These are phyloP conservation scores for Lacanobia wlatinum DNA, from an alignment of 2,888 invertebrate genomes.

Conservation along the genomic window DNA sequence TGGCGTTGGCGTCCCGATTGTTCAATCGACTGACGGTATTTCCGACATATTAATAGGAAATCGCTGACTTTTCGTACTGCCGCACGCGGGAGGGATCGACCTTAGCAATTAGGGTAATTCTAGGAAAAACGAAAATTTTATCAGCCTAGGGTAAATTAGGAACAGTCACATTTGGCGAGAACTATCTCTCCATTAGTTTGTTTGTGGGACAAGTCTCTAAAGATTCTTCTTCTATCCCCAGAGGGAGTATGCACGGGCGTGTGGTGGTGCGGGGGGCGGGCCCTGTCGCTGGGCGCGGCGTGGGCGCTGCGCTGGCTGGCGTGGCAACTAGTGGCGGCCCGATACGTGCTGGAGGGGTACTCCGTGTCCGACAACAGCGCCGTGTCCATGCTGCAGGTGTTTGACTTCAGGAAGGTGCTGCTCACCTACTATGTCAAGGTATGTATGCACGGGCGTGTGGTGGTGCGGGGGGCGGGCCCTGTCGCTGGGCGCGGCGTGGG, in stretches of 20 bases:
- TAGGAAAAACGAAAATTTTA: no score
- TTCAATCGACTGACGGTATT: no score
- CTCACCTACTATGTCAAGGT: constrained; percentile 99
- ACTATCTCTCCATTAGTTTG: no score
- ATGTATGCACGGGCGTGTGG: constrained; percentile 59
- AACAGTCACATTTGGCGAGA: no score
- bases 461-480: constrained; percentile 80
- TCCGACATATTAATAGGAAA: no score
- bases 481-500: constrained; percentile 94
- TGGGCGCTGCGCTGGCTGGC: constrained; percentile 95
- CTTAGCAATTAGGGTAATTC: no score
- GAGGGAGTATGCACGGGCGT: constrained; percentile 71
- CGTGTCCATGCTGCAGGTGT: constrained; percentile 98
- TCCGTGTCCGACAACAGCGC: constrained; percentile 99
- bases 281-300: constrained; percentile 94
- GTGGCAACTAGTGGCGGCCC: constrained; percentile 98
- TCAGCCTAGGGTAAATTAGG: no score
- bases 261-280: constrained; percentile 71
- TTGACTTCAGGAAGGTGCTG: constrained; percentile 98
- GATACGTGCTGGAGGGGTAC: constrained; percentile 99
- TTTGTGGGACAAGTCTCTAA: background rate
- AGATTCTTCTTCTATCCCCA: constrained; percentile 7
- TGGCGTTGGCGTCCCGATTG: no score
- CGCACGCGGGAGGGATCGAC: no score
- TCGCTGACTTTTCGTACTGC: no score